These are phyloP conservation scores for Rhynchonycteris naso DNA, from an alignment of 2,797 vertebrate genomes.

Conservation along the genomic window DNA sequence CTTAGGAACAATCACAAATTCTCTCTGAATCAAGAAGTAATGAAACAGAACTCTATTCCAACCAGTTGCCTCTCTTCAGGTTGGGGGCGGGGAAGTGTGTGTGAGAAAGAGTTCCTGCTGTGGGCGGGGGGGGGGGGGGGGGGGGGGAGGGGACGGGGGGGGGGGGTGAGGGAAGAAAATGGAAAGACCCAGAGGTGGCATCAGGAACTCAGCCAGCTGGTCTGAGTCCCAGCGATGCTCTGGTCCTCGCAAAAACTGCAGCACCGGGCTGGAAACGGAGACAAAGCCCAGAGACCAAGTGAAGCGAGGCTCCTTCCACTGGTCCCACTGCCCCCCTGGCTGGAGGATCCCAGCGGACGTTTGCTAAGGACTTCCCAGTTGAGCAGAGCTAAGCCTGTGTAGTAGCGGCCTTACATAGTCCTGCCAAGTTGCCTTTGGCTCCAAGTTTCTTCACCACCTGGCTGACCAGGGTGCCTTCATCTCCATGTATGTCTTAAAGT, in stretches of 20 bases:
- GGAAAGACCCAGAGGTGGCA: not conserved
- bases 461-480: not conserved
- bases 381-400: not conserved
- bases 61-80: not conserved
- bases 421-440: not conserved
- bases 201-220: not conserved
- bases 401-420: not conserved
- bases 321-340: accelerated
- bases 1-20: not conserved
- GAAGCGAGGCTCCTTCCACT: not conserved
- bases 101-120: not conserved
- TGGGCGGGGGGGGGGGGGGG: not conserved
- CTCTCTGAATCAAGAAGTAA: not conserved
- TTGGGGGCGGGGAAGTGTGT: not conserved
- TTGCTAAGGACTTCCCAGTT: not conserved
- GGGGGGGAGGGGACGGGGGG: too few species aligned
- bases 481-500: accelerated
- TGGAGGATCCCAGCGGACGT: not conserved
- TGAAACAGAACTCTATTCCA: not conserved
- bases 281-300: not conserved
- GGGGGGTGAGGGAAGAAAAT: not conserved
- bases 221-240: not conserved
- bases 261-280: not conserved
- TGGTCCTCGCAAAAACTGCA: not conserved
- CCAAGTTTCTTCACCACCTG: not conserved